These are phyloP conservation scores for Cetonia aurata DNA, from an alignment of 2,888 invertebrate species.

Conservation along the genomic window DNA sequence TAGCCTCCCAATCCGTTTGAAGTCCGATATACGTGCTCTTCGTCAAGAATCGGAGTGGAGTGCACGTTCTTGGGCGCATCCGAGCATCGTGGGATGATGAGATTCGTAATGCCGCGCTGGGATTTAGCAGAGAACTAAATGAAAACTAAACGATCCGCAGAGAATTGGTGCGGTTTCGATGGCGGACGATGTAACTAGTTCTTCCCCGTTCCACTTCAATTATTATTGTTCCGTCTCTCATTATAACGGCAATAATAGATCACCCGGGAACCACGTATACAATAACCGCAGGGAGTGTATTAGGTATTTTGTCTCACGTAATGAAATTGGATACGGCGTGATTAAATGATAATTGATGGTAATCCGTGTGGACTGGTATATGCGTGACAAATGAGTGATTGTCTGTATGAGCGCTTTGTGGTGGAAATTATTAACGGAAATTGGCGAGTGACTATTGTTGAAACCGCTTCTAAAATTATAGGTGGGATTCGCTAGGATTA, in stretches of 20 bases:
- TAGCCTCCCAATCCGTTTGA: slow-evolving; percentile 43
- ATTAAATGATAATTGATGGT: slow-evolving; percentile 27
- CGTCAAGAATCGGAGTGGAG: slow-evolving; percentile 39
- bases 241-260: no score
- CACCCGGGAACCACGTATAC: background rate
- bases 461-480: no score
- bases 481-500: no score
- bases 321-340: slow-evolving; percentile 19
- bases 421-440: no score
- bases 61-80: slow-evolving; percentile 46
- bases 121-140: slow-evolving; percentile 48
- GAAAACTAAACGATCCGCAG: slow-evolving; percentile 51
- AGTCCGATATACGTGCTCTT: slow-evolving; percentile 44
- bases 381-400: no score
- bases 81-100: slow-evolving; percentile 49
- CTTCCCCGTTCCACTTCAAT: no score
- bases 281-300: slow-evolving; percentile 33
- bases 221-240: no score
- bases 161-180: slow-evolving; percentile 44
- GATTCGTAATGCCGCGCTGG: slow-evolving; percentile 49
- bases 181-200: background rate
- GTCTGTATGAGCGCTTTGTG: no score
- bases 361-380: background rate
- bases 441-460: no score
- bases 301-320: slow-evolving; percentile 20